A percentile compares a stretch with the other conserved stretches of the same genome.
phyloP scores from a whole-genome alignment of 2,888 invertebrate genomes.

The Hedychridium roseum region DNA sequence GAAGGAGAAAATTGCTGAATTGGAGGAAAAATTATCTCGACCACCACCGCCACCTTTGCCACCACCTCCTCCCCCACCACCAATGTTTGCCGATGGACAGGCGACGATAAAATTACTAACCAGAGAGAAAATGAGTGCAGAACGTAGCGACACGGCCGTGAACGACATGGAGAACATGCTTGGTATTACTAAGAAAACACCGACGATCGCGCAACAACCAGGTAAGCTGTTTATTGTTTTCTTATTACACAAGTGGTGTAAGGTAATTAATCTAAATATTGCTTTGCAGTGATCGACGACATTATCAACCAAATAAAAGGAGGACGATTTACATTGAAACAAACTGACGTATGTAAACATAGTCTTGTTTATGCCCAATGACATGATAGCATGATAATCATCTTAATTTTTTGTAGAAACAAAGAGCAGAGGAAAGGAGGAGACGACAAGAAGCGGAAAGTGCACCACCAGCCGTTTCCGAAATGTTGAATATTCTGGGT shows the following conservation, averaged over 20 bases:
- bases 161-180: constrained; percentile 69
- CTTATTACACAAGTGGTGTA: not conserved
- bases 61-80: constrained; percentile 64
- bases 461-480: constrained; percentile 68
- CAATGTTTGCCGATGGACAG: constrained; percentile 28
- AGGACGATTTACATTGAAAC: constrained; percentile 75
- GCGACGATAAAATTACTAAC: constrained; percentile 59
- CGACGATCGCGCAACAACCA: constrained; percentile 67
- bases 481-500: constrained; percentile 76
- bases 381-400: not conserved
- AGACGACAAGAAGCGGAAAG: constrained; percentile 70
- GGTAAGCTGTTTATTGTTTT: constrained; percentile 51
- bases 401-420: constrained; percentile 56
- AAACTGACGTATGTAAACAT: constrained; percentile 69
- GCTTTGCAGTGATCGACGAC: constrained; percentile 72
- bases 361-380: no score
- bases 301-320: constrained; percentile 81
- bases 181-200: constrained; percentile 67
- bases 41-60: constrained; percentile 64
- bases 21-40: constrained; percentile 43
- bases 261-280: constrained; percentile 3
- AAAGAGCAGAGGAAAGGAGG: constrained; percentile 67
- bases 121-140: constrained; percentile 41
- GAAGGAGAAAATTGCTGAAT: constrained; percentile 47
- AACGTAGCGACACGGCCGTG: constrained; percentile 55